Evolutionary conservation across 2,113 vertebrate genomes (phyloP).

Genomic region (Proterorhinus semilunaris): DNA sequence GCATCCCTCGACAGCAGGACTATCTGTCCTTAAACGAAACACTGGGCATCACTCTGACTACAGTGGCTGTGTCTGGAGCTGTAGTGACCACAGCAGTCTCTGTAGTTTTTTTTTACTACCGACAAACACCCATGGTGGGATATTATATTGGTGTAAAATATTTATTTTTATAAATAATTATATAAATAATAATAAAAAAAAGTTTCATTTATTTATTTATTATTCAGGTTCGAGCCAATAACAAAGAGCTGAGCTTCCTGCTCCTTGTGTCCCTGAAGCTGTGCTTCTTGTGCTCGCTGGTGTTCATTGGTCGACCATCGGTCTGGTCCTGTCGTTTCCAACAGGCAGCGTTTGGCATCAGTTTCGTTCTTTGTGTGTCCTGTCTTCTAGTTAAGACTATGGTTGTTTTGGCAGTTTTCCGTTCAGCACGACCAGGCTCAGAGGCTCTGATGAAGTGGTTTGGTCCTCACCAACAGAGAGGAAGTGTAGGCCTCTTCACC

Average conservation of each 20-base stretch:
- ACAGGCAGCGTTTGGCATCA: conserved; percentile 55
- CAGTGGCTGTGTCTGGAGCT: conserved; percentile 62
- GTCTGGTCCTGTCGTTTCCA: conserved; percentile 65
- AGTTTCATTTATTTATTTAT: no score
- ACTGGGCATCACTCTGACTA: conserved; percentile 69
- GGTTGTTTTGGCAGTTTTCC: conserved; percentile 51
- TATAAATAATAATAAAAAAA: no score
- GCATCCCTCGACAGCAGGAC: conserved; percentile 68
- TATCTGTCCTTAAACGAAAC: conserved; percentile 73
- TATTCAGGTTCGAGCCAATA: conserved; percentile 59
- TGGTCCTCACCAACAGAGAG: conserved; percentile 60
- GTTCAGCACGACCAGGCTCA: conserved; percentile 48
- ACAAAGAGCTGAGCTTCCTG: conserved; percentile 64
- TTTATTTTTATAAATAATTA: no score
- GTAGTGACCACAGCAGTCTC: conserved; percentile 69
- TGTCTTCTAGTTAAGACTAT: conserved; percentile 48
- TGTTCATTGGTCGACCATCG: conserved; percentile 66
- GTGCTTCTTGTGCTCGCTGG: conserved; percentile 68
- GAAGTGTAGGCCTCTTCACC: conserved; percentile 45
- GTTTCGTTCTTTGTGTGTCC: conserved; percentile 64
- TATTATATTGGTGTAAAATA: no score
- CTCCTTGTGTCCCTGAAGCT: conserved; percentile 52
- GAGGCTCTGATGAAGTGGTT: conserved; percentile 59
- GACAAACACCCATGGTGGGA: conserved; percentile 70
- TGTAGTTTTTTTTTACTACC: conserved; percentile 61